Evolutionary conservation across 1,140 invertebrate genomes (phyloP).

Genomic region (Pseudomyrmex concolor): DNA sequence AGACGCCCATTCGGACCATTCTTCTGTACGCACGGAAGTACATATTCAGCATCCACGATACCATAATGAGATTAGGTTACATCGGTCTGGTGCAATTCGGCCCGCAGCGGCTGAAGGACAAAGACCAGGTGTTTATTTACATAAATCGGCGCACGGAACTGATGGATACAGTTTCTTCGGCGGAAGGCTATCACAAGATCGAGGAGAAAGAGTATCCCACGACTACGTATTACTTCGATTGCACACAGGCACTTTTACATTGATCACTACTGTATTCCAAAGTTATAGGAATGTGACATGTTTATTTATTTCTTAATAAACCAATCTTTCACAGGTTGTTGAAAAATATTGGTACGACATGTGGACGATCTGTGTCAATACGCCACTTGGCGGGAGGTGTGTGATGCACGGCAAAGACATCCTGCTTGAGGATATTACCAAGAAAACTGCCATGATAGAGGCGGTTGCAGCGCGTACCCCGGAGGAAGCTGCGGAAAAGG

Average conservation of each 20-base stretch:
- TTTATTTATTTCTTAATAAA: too few species aligned
- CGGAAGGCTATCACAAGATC: constrained; percentile 88
- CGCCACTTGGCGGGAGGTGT: constrained; percentile 87
- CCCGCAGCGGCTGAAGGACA: constrained; percentile 88
- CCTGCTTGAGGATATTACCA: constrained; percentile 83
- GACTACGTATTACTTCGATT: constrained; percentile 86
- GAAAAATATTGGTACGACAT: constrained; percentile 91
- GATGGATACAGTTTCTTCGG: constrained; percentile 88
- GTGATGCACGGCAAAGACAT: constrained; percentile 84
- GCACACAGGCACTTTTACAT: constrained; percentile 78
- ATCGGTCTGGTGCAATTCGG: constrained; percentile 91
- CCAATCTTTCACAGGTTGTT: constrained; percentile 80
- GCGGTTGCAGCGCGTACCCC: constrained; percentile 79
- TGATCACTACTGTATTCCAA: background rate
- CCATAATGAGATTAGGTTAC: constrained; percentile 86
- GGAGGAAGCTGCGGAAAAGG: constrained; percentile 83
- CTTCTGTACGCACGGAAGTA: constrained; percentile 88
- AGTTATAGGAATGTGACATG: background rate
- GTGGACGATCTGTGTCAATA: constrained; percentile 89
- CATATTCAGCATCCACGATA: constrained; percentile 87
- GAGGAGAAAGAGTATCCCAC: constrained; percentile 86
- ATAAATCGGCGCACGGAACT: constrained; percentile 88
- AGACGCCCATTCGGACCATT: constrained; percentile 78
- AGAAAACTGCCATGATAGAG: constrained; percentile 86
- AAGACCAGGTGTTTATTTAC: constrained; percentile 90